Percentiles rank a stretch among this genome's conserved stretches.
phyloP scores from a whole-genome alignment of 2,888 invertebrate genomes.

The Polymixis flavicincta region DNA sequence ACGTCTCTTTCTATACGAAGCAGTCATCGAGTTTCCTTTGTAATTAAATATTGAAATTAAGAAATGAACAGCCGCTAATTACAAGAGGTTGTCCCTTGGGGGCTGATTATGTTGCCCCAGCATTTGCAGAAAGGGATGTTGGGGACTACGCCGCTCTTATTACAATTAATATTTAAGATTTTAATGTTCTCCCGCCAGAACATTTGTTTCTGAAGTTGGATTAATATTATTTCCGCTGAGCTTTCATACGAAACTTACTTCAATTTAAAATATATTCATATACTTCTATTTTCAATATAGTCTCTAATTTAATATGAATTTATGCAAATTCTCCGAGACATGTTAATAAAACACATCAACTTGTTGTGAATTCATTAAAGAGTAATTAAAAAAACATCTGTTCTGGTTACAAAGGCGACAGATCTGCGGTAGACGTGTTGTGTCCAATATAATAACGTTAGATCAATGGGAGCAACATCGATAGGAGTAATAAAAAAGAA shows the following conservation, averaged over 20 bases:
- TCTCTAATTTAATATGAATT: conserved; percentile 20
- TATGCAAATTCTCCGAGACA: conserved; percentile 44
- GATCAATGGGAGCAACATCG: conserved; percentile 71
- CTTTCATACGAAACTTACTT: conserved; percentile 10
- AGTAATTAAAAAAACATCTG: conserved; percentile 62
- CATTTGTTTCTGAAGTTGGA: conserved; percentile 60
- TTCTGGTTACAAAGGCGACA: conserved; percentile 56
- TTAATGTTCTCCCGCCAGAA: conserved; percentile 77
- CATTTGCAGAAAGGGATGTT: conserved; percentile 87
- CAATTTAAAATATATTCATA: conserved; percentile 5
- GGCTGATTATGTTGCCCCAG: conserved; percentile 88
- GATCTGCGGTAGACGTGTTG: conserved; percentile 58
- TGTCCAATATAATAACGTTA: conserved; percentile 65
- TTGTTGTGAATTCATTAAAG: conserved; percentile 48
- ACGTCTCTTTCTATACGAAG: conserved; percentile 87
- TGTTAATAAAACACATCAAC: conserved; percentile 49
- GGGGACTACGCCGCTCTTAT: conserved; percentile 80
- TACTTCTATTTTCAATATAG: conserved; percentile 8
- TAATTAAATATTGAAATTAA: conserved; percentile 92
- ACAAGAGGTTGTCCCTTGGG: conserved; percentile 90
- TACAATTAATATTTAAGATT: conserved; percentile 88
- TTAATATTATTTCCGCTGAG: conserved; percentile 41
- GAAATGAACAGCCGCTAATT: conserved; percentile 91
- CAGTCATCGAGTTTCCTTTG: conserved; percentile 91
- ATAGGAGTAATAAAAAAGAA: conserved; percentile 79